Evolutionary conservation across 2,797 vertebrate species (phyloP).

Genomic region (Tapirus indicus): DNA sequence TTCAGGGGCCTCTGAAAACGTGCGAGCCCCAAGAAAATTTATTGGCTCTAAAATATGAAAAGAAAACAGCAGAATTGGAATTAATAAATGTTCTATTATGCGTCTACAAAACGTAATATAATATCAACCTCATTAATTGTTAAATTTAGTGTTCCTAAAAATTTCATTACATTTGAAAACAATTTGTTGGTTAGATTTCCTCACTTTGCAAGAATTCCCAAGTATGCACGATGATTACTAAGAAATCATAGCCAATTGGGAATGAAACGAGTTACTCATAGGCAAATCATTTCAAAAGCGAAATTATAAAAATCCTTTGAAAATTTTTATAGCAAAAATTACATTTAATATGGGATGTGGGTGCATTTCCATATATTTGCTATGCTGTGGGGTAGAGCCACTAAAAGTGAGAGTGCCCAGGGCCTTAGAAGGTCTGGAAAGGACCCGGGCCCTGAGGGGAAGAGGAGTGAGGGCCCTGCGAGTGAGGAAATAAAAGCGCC

Average conservation of each 20-base stretch:
- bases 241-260: conserved; percentile 79
- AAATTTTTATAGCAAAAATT: conserved; percentile 77
- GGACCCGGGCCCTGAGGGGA: neutral
- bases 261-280: conserved; percentile 79
- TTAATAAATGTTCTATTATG: conserved; percentile 81
- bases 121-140: conserved; percentile 78
- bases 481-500: conserved; percentile 17
- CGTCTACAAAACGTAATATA: conserved; percentile 76
- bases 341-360: conserved; percentile 77
- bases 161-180: conserved; percentile 81
- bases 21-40: conserved; percentile 64
- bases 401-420: conserved; percentile 5
- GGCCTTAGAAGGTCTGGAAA: neutral
- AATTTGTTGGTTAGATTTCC: conserved; percentile 82
- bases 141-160: conserved; percentile 80
- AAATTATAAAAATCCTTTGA: conserved; percentile 82
- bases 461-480: neutral
- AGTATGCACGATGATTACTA: conserved; percentile 71
- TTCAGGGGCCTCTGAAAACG: conserved; percentile 54
- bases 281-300: conserved; percentile 78
- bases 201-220: conserved; percentile 81
- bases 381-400: conserved; percentile 60
- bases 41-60: conserved; percentile 80
- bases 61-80: conserved; percentile 78
- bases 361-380: conserved; percentile 72